Percentiles rank a stretch among this genome's conserved stretches.
Conservation (phyloP, 1,140 invertebrate species). For the Muscidifurax raptorellus region DNA sequence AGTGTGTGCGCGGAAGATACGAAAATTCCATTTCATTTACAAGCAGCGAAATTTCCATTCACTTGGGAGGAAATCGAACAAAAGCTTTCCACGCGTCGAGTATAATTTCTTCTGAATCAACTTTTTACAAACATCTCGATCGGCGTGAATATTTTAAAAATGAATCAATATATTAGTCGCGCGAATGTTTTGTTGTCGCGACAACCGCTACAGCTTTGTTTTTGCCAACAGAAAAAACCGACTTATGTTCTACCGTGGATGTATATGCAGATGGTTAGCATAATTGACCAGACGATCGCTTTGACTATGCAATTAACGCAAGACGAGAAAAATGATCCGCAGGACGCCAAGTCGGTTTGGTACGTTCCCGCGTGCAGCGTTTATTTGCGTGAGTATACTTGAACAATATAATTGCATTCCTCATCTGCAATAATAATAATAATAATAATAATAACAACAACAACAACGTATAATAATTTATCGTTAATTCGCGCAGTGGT, state of each 20-base stretch:
- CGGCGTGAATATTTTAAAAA: not conserved
- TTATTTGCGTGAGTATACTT: conserved; percentile 69
- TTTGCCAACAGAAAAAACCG: conserved; percentile 66
- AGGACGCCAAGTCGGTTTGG: conserved; percentile 60
- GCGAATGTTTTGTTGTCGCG: not conserved
- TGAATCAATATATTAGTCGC: not conserved
- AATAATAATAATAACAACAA: not conserved
- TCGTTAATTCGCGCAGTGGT: conserved; percentile 67
- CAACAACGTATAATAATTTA: conserved; percentile 37
- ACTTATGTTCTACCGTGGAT: conserved; percentile 69
- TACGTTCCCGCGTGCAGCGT: conserved; percentile 65
- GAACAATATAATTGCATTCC: too few species aligned
- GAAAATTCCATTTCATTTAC: conserved; percentile 23
- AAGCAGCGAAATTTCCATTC: conserved; percentile 19
- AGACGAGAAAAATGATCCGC: conserved; percentile 49
- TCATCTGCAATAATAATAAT: too few species aligned
- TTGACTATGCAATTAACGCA: conserved; percentile 63
- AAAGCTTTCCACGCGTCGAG: not conserved
- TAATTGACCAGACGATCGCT: conserved; percentile 68
- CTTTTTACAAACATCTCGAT: not conserved
- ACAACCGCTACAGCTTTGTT: not conserved
- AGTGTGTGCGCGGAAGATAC: not conserved
- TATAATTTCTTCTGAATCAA: not conserved
- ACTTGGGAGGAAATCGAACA: not conserved
- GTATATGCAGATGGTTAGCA: conserved; percentile 68